These are phyloP conservation scores for Peromyscus nudipes DNA, from an alignment of 2,797 vertebrate species.

Conservation along the genomic window DNA sequence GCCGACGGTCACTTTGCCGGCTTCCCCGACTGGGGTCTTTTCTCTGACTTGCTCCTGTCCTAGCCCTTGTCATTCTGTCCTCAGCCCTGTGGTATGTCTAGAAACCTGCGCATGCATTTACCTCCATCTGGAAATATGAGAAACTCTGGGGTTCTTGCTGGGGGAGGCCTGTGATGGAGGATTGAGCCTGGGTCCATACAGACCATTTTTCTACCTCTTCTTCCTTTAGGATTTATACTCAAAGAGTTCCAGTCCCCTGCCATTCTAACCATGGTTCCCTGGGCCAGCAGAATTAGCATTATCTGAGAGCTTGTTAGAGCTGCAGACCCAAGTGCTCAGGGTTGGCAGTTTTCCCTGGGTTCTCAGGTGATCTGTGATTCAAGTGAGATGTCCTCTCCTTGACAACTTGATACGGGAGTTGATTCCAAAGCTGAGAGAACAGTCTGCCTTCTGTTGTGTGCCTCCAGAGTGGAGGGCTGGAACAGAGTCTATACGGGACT, in stretches of 20 bases:
- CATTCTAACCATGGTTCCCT: not conserved
- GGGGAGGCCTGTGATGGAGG: not conserved
- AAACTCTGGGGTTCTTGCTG: not conserved
- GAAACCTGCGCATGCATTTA: not conserved
- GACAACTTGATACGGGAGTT: not conserved
- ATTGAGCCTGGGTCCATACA: not conserved
- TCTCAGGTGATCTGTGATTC: not conserved
- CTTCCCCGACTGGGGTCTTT: not conserved
- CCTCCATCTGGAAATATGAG: not conserved
- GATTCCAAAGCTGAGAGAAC: not conserved
- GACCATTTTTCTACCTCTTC: not conserved
- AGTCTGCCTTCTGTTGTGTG: not conserved
- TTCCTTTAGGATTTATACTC: not conserved
- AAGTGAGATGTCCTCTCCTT: not conserved
- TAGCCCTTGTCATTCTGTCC: rapidly evolving
- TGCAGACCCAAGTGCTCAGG: not conserved
- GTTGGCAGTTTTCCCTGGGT: not conserved
- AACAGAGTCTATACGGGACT: rapidly evolving
- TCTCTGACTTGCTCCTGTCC: not conserved
- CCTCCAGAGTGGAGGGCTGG: not conserved
- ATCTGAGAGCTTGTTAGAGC: not conserved
- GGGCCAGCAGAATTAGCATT: not conserved
- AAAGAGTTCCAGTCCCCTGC: not conserved
- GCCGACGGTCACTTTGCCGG: not conserved
- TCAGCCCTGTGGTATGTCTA: not conserved